phyloP scores from a whole-genome alignment of 2,113 vertebrate species.

The Mixornis gularis region DNA sequence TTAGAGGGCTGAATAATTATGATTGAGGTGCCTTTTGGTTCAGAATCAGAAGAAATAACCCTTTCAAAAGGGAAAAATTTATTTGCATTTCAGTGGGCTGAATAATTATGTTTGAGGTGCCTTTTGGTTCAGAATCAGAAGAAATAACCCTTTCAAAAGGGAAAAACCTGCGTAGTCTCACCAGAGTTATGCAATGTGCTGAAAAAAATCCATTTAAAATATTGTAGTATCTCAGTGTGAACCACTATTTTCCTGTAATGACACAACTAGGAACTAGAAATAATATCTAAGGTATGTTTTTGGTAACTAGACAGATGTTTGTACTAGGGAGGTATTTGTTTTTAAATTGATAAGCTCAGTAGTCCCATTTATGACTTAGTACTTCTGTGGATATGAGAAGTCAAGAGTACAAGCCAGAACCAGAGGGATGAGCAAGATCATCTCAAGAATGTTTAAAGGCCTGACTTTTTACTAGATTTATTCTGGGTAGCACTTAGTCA shows the following conservation, averaged over 20 bases:
- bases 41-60: not conserved
- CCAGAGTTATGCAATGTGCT: not conserved
- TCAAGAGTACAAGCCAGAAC: not conserved
- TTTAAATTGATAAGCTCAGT: not conserved
- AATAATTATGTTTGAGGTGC: not conserved
- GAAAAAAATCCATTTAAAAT: not conserved
- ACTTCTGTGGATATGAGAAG: not conserved
- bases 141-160: not conserved
- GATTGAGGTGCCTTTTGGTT: not conserved
- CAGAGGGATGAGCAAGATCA: not conserved
- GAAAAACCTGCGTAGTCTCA: not conserved
- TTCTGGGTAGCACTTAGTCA: not conserved
- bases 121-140: not conserved
- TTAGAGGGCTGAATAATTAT: not conserved
- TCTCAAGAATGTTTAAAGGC: not conserved
- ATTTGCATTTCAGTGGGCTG: not conserved
- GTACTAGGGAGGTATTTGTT: not conserved
- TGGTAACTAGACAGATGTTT: rapidly evolving
- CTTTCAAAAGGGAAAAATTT: not conserved
- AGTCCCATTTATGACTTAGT: not conserved
- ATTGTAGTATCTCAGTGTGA: not conserved
- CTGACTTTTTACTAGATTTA: not conserved
- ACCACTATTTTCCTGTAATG: not conserved
- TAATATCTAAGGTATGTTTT: not conserved
- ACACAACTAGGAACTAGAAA: not conserved